Evolutionary conservation across 2,888 invertebrate genomes (phyloP), one percentile per base, ranked within the genome.

Genomic region (Aspidiotus destructor): DNA sequence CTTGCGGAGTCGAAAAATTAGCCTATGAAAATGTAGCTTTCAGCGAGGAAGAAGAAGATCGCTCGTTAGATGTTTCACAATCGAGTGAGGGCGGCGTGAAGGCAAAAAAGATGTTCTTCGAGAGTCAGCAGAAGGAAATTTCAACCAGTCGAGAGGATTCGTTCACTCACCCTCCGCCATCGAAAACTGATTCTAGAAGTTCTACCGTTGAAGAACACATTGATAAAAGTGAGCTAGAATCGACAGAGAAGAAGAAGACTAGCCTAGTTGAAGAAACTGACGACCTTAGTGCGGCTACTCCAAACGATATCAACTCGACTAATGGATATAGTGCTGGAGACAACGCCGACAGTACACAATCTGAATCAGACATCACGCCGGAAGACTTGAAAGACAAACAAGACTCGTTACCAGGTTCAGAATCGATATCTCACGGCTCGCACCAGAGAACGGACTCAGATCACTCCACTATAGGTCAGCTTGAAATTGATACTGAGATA

Each of bases 291-390:
- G 8, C 60, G 15, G 60, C 40, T 41, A 54, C 54, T 6, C 10
- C 41, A 52, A 52, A 70, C 13, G 71, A 70, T 16, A 64, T 69
- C 15, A 68, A 63, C 10, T 64, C 68, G 58, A 71, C 71, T 10
- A 72, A 73, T 53, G 72, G 73, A 62, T 81, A 81, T 72, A 82
- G 81, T 74, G 77, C 80, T 64, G 81, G 81, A 63, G 81, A 81
- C 63, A 82, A 82, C 75, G 81, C 81, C 75, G 82, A 82, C 71
- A 67, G 40, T 40, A 81, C 81, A 17, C 81, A 81, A 72, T 82
- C 82, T 1, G 82, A 82, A 73, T 82, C 82, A 8, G 82, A 82
- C 76, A 75, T 77, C 54, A 81, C 80, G 15, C 81, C 81, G 28
- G 82, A 81, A 72, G 74, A 75, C 54, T 72, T 69, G 7, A 73